phyloP scores from a whole-genome alignment of 2,113 vertebrate genomes.

The Calyptomena viridis region DNA sequence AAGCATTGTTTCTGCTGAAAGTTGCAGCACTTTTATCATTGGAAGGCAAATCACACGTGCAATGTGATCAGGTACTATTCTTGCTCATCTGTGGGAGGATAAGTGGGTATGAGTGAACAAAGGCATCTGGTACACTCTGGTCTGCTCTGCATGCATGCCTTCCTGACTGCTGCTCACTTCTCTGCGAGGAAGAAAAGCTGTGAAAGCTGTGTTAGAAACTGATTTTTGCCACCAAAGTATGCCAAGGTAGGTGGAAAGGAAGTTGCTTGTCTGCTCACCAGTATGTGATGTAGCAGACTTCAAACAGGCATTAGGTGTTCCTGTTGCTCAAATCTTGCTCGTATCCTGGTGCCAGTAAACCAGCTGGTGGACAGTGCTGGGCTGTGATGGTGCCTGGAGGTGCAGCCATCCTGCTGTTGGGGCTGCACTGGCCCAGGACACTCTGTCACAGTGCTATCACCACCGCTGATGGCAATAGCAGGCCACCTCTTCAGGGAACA shows the following conservation, averaged over 20 bases:
- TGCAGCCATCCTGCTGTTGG: background rate
- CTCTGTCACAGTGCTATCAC: background rate
- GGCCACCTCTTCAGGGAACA: background rate
- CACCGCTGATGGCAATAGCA: background rate
- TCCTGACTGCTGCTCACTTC: background rate
- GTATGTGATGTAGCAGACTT: rapidly evolving
- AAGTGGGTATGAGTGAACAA: background rate
- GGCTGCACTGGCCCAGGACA: background rate
- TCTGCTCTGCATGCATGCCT: background rate
- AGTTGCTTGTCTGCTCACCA: rapidly evolving
- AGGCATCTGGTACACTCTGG: background rate
- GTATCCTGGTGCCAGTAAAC: no score
- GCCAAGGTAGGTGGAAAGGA: background rate
- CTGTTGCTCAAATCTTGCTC: rapidly evolving
- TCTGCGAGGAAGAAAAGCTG: background rate
- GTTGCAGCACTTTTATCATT: background rate
- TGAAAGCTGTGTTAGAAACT: background rate
- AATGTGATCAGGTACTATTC: slow-evolving; percentile 36
- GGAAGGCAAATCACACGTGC: background rate
- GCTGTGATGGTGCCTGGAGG: background rate
- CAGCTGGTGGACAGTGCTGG: background rate
- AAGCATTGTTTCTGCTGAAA: background rate
- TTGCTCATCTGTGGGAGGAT: slow-evolving; percentile 7
- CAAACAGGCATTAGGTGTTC: rapidly evolving
- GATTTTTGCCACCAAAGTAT: background rate